Conservation (phyloP, 2,797 vertebrate species). For the Mallotus villosus region DNA sequence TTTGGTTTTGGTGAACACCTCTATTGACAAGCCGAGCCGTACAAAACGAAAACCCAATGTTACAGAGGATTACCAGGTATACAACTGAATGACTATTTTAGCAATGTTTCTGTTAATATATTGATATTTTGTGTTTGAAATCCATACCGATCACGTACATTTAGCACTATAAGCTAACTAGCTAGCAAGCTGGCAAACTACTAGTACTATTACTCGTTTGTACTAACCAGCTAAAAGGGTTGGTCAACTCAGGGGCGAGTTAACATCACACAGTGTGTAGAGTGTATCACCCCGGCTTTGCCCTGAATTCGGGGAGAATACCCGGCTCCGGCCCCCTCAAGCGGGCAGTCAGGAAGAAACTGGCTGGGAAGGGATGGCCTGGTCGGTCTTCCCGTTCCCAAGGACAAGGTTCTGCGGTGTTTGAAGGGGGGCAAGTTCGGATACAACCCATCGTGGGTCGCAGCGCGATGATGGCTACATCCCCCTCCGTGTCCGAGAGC, state of each 20-base stretch:
- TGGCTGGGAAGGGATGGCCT: constrained; percentile 77
- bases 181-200: constrained; percentile 9
- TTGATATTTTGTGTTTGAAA: not conserved
- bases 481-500: constrained; percentile 57
- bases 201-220: not conserved
- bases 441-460: constrained; percentile 63
- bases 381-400: constrained; percentile 65
- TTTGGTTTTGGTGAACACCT: too few relatives aligned
- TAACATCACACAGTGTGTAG: constrained; percentile 31
- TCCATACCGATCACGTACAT: too few relatives aligned
- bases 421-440: constrained; percentile 75
- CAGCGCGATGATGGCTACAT: constrained; percentile 71
- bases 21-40: not conserved
- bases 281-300: constrained; percentile 60
- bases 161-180: not conserved
- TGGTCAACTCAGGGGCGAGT: constrained; percentile 34
- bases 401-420: constrained; percentile 74
- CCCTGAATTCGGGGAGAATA: constrained; percentile 73
- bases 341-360: constrained; percentile 76
- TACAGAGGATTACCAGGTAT: constrained; percentile 12
- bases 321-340: constrained; percentile 75
- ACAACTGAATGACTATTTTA: not conserved
- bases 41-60: constrained; percentile 16
- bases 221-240: not conserved
- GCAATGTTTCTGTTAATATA: not conserved